These are phyloP conservation scores for Hypothenemus hampei DNA, from an alignment of 1,140 invertebrate species.

Conservation along the genomic window DNA sequence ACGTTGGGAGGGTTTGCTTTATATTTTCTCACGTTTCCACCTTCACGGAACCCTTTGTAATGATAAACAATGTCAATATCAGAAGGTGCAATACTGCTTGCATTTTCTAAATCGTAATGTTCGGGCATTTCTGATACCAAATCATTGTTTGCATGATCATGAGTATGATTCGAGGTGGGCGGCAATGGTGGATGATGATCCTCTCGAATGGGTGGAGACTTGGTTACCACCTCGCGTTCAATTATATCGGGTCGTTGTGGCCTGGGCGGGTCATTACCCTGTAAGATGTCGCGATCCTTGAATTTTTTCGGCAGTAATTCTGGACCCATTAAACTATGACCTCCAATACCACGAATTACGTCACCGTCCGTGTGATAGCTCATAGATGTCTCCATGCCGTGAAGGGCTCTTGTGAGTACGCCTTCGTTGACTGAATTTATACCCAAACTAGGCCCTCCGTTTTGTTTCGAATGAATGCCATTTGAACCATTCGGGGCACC, in stretches of 20 bases:
- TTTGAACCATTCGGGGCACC: conserved; percentile 53
- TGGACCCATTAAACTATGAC: conserved; percentile 67
- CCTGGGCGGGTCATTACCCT: conserved; percentile 55
- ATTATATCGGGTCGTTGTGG: conserved; percentile 89
- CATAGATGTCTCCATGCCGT: conserved; percentile 53
- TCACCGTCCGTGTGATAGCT: conserved; percentile 62
- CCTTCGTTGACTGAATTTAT: conserved; percentile 53
- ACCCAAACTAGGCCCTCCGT: conserved; percentile 52
- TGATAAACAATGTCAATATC: conserved; percentile 97
- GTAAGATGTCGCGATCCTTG: conserved; percentile 75
- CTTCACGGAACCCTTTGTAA: conserved; percentile 87
- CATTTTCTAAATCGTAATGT: conserved; percentile 95
- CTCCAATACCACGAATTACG: conserved; percentile 60
- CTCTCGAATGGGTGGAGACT: conserved; percentile 68
- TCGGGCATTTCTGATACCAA: conserved; percentile 83
- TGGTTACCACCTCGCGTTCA: conserved; percentile 78
- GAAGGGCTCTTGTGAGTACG: conserved; percentile 52
- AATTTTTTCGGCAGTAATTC: conserved; percentile 82
- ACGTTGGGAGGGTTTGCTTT: conserved; percentile 74
- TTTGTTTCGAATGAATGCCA: conserved; percentile 61
- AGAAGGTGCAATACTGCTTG: conserved; percentile 93
- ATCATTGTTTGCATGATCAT: conserved; percentile 58
- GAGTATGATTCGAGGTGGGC: conserved; percentile 60
- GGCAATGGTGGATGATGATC: conserved; percentile 72
- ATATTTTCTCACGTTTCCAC: conserved; percentile 75